These are phyloP conservation scores for Myiozetetes cayanensis DNA, from an alignment of 2,113 vertebrate species.

Conservation along the genomic window DNA sequence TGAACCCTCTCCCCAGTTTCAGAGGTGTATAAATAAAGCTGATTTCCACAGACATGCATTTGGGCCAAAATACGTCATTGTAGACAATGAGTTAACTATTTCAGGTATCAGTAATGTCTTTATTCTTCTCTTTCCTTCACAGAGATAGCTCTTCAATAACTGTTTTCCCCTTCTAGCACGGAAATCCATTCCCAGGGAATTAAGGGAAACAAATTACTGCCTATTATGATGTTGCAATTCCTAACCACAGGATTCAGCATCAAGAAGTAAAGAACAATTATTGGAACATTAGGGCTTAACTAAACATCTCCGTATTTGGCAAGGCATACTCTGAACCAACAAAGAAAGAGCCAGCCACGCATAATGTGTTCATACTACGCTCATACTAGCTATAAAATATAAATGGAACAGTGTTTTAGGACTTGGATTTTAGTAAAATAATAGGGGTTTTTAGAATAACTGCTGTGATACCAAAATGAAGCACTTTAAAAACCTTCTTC, in stretches of 20 bases:
- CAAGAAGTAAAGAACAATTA: constrained; percentile 48
- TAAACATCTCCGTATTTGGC: constrained; percentile 20
- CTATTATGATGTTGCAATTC: constrained; percentile 31
- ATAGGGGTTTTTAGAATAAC: not conserved
- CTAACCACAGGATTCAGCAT: constrained; percentile 25
- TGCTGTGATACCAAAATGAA: not conserved
- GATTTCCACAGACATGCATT: not conserved
- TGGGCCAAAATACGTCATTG: not conserved
- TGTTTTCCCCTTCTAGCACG: not conserved
- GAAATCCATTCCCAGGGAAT: constrained; percentile 21
- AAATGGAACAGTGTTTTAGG: not conserved
- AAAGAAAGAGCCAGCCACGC: not conserved
- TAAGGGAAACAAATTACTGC: constrained; percentile 43
- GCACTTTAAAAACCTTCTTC: not conserved
- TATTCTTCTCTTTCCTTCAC: not conserved
- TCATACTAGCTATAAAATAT: not conserved
- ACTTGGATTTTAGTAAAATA: not conserved
- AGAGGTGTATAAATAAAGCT: not conserved
- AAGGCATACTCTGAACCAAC: not conserved
- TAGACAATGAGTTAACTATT: not conserved
- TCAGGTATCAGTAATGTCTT: not conserved
- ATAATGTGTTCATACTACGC: not conserved
- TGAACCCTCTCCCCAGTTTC: not conserved
- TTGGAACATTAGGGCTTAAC: constrained; percentile 34
- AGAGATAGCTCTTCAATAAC: not conserved